Percentiles rank a stretch among this genome's conserved stretches.
Conservation (phyloP, 2,113 vertebrate species). For the Phrynosoma platyrhinos region DNA sequence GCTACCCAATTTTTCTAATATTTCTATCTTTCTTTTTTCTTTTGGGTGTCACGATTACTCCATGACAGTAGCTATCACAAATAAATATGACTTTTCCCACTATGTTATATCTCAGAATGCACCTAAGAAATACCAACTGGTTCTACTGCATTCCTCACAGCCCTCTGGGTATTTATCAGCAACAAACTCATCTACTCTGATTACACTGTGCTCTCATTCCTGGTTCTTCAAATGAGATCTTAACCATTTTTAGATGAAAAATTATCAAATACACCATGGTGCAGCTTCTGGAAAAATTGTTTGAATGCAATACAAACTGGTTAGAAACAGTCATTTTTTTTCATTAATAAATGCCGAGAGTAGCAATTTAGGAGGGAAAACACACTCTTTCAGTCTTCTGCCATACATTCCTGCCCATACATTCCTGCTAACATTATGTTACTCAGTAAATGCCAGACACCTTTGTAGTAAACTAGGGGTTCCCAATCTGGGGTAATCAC, state of each 20-base stretch:
- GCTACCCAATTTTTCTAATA: neutral
- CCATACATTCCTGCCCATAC: neutral
- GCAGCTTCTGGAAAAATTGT: neutral
- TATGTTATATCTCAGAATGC: neutral
- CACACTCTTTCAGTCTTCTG: neutral
- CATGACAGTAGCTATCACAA: neutral
- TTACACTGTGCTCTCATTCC: neutral
- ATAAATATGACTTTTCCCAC: neutral
- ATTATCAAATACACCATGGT: neutral
- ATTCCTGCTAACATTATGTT: neutral
- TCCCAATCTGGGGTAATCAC: too few species aligned
- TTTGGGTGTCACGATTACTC: neutral
- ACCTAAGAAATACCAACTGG: neutral
- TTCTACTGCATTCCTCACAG: constrained; percentile 10
- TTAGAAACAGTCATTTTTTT: neutral
- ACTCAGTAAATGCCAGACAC: neutral
- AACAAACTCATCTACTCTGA: neutral
- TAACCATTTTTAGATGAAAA: neutral
- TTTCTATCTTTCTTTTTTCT: neutral
- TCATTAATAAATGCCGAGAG: neutral
- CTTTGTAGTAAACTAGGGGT: neutral
- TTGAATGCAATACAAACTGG: neutral
- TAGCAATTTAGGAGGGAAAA: neutral
- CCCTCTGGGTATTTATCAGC: neutral
- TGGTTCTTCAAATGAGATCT: neutral